Percentiles rank a stretch among this genome's conserved stretches.
Conservation (phyloP, 2,797 vertebrate species). For the Calcarius lapponicus region DNA sequence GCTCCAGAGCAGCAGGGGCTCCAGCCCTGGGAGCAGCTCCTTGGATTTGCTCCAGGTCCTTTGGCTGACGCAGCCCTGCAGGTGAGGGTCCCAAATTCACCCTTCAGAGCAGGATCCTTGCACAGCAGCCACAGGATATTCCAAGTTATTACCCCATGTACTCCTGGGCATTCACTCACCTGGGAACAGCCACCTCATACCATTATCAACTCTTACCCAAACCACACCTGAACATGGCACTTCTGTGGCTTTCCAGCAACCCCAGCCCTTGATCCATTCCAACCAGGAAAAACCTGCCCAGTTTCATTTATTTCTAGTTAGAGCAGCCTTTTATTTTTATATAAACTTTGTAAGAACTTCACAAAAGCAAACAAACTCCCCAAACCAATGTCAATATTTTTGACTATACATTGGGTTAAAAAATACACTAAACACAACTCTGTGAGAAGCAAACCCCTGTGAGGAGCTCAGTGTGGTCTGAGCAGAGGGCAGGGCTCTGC, state of each 20-base stretch:
- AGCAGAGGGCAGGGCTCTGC: not conserved
- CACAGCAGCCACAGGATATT: not conserved
- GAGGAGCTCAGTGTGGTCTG: not conserved
- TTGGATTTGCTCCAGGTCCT: not conserved
- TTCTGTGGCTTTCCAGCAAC: not conserved
- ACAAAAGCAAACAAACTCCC: not conserved
- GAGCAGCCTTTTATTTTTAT: not conserved
- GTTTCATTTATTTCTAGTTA: not conserved
- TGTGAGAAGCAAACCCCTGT: not conserved
- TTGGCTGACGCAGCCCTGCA: not conserved
- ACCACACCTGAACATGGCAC: rapidly evolving
- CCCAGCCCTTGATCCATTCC: not conserved
- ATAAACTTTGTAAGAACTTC: not conserved
- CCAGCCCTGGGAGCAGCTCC: not conserved
- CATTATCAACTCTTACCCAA: rapidly evolving
- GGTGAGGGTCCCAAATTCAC: not conserved
- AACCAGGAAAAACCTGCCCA: not conserved
- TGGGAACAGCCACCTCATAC: not conserved
- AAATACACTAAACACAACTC: not conserved
- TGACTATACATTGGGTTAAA: not conserved
- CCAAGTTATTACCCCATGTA: rapidly evolving
- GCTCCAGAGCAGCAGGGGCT: not conserved
- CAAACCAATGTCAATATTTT: not conserved
- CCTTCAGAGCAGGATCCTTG: not conserved
- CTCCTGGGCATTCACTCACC: not conserved